Conservation (phyloP, 2,797 vertebrate genomes). For the Manis pentadactyla region DNA sequence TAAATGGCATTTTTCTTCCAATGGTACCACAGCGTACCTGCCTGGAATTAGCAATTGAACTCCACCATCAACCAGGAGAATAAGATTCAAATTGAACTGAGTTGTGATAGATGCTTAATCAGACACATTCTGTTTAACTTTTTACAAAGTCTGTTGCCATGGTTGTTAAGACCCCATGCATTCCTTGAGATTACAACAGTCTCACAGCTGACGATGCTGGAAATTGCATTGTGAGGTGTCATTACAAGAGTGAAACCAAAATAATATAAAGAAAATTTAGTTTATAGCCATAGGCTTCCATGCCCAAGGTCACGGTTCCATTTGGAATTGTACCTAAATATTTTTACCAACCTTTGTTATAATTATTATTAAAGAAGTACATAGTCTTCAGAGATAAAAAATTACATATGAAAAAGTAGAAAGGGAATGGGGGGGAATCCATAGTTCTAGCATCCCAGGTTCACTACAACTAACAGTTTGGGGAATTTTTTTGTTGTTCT, state of each 20-base stretch:
- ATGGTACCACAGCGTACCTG: not conserved
- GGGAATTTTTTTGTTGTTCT: not conserved
- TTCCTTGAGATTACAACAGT: slow-evolving; percentile 78
- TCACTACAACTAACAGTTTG: not conserved
- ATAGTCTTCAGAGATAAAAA: not conserved
- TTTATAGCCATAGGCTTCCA: not conserved
- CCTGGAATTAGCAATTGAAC: not conserved
- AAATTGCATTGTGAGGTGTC: slow-evolving; percentile 68
- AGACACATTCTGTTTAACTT: slow-evolving; percentile 75
- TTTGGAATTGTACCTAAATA: slow-evolving; percentile 38
- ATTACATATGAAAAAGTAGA: not conserved
- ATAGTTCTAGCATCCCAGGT: not conserved
- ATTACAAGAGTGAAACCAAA: slow-evolving; percentile 27
- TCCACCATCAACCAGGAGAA: not conserved
- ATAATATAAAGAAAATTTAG: not conserved
- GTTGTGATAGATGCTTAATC: slow-evolving; percentile 66
- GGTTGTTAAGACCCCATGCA: slow-evolving; percentile 76
- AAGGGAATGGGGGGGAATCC: not conserved
- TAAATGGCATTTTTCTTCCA: not conserved
- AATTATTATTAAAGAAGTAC: not conserved
- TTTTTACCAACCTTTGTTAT: slow-evolving; percentile 9
- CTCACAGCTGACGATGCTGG: slow-evolving; percentile 75
- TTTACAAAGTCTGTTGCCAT: slow-evolving; percentile 77
- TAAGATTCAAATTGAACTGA: slow-evolving; percentile 53
- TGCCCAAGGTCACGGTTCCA: not conserved